Evolutionary conservation across 1,140 invertebrate species (phyloP).

Genomic region (Solen grandis): DNA sequence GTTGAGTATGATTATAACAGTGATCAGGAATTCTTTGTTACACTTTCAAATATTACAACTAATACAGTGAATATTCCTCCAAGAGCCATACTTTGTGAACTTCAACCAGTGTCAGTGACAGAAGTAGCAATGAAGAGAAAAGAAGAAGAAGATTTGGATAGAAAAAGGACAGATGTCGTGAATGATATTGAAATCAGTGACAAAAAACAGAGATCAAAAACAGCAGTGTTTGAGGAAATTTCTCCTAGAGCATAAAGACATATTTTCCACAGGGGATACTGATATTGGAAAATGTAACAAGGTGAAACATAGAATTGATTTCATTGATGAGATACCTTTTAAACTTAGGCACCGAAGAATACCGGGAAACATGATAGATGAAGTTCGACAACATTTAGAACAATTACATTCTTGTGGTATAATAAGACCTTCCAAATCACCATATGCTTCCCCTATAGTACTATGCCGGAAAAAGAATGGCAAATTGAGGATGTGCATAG

Average conservation of each 20-base stretch:
- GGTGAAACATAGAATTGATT: slow-evolving; percentile 11
- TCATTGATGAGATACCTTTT: slow-evolving; percentile 8
- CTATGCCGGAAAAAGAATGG: slow-evolving; percentile 21
- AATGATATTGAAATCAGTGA: background rate
- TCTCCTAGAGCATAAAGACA: background rate
- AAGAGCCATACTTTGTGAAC: slow-evolving; percentile 39
- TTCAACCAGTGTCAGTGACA: slow-evolving; percentile 47
- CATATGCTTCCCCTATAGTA: background rate
- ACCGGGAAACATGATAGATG: slow-evolving; percentile 2
- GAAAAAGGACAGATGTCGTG: background rate
- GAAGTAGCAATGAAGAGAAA: background rate
- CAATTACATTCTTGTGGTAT: background rate
- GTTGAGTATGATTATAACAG: too few relatives aligned
- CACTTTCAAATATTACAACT: slow-evolving; percentile 4
- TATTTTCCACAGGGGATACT: slow-evolving; percentile 15
- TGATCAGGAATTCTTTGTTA: too few relatives aligned
- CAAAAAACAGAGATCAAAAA: background rate
- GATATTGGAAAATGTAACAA: background rate
- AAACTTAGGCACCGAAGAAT: slow-evolving; percentile 13
- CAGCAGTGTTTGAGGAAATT: background rate
- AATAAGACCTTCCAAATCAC: background rate
- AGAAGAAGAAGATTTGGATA: slow-evolving; percentile 1
- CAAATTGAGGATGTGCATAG: background rate
- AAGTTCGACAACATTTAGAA: slow-evolving; percentile 7
- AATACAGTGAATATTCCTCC: slow-evolving; percentile 44